Evolutionary conservation across 2,888 invertebrate species (phyloP).

Genomic region (Trachelus troglodyta): DNA sequence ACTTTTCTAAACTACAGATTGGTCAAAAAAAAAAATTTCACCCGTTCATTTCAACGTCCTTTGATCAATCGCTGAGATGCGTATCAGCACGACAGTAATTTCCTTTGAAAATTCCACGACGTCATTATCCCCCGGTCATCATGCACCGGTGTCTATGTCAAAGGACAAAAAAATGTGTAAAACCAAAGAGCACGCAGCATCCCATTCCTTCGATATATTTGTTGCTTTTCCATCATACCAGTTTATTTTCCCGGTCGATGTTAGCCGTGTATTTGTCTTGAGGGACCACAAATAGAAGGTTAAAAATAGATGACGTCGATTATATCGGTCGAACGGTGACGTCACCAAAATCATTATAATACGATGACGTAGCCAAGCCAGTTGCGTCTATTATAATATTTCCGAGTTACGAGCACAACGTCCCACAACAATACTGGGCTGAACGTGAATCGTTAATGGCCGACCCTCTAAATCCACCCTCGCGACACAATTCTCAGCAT

Average conservation of each 20-base stretch:
- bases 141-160: not conserved
- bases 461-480: not conserved
- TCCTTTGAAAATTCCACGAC: not conserved
- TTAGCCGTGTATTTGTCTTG: not conserved
- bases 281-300: not conserved
- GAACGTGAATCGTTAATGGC: not conserved
- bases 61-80: not conserved
- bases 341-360: not conserved
- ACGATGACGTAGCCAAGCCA: not conserved
- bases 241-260: not conserved
- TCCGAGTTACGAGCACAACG: not conserved
- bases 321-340: slow-evolving; percentile 2
- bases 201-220: not conserved
- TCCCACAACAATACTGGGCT: not conserved
- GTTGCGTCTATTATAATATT: not conserved
- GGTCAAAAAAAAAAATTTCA: not conserved
- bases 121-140: not conserved
- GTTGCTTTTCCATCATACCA: not conserved
- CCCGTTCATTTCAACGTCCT: not conserved
- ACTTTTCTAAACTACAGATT: not conserved
- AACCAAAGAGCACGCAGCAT: not conserved
- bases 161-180: not conserved
- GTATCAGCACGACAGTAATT: not conserved
- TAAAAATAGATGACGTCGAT: slow-evolving; percentile 10
- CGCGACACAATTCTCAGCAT: not conserved